Evolutionary conservation across 2,113 vertebrate genomes (phyloP).

Genomic region (Archocentrus centrarchus): DNA sequence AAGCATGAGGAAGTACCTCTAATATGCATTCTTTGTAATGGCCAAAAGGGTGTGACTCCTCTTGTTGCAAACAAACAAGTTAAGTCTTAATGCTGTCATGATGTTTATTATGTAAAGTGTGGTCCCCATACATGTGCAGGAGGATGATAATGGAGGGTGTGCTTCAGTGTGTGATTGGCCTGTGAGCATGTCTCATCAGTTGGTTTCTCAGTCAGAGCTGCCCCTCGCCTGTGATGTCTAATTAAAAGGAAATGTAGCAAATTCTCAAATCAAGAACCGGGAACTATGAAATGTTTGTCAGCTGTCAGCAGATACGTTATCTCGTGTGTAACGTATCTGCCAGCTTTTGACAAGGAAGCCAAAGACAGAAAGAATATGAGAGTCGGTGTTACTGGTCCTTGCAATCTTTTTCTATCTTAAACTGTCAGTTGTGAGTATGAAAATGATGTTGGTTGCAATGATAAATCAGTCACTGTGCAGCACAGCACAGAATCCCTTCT

Average conservation of each 20-base stretch:
- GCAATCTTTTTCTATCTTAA: neutral
- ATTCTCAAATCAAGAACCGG: neutral
- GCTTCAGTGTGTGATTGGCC: neutral
- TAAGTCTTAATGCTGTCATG: neutral
- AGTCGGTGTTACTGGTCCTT: neutral
- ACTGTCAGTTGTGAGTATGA: neutral
- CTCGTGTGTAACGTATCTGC: neutral
- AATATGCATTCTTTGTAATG: too few relatives aligned
- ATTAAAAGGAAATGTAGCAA: neutral
- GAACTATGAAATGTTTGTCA: constrained; percentile 4
- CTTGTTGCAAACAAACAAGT: too few relatives aligned
- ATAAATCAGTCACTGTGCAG: neutral
- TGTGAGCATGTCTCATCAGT: neutral
- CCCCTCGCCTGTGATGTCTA: neutral
- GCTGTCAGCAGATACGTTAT: neutral
- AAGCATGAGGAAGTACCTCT: too few relatives aligned
- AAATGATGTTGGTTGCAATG: neutral
- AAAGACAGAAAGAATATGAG: neutral
- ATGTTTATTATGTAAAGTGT: neutral
- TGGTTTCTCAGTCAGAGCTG: rapidly evolving
- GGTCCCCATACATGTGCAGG: rapidly evolving
- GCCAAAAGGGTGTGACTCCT: too few relatives aligned
- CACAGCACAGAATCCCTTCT: neutral
- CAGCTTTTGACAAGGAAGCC: neutral
- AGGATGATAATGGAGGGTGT: neutral